Percentiles rank a stretch among this genome's conserved stretches.
Evolutionary conservation across 2,888 invertebrate genomes (phyloP).

Genomic region (Monopis laevigella): DNA sequence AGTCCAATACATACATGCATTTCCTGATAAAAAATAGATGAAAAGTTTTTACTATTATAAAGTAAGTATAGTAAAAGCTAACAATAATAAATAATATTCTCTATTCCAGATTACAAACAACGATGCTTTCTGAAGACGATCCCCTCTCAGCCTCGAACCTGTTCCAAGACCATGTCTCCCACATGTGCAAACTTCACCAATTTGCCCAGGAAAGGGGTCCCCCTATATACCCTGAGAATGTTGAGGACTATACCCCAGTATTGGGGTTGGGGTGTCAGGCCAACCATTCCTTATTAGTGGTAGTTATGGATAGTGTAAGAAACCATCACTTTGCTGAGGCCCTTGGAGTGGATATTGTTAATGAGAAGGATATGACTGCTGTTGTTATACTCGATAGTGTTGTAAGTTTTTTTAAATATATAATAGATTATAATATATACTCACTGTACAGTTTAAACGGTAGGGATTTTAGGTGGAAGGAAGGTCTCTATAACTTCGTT

Average conservation of each 20-base stretch:
- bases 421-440: constrained; percentile 4
- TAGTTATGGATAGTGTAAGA: constrained; percentile 78
- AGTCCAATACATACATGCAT: too few species aligned
- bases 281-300: constrained; percentile 44
- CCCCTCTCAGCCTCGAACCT: constrained; percentile 63
- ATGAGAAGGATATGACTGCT: constrained; percentile 69
- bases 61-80: too few species aligned
- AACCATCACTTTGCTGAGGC: constrained; percentile 80
- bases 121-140: constrained; percentile 58
- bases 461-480: too few species aligned
- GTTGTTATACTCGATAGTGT: constrained; percentile 76
- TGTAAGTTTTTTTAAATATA: constrained; percentile 42
- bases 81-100: neutral
- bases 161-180: constrained; percentile 40
- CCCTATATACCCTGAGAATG: constrained; percentile 34
- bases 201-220: constrained; percentile 47
- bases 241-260: too few species aligned
- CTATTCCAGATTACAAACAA: constrained; percentile 42
- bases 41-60: too few species aligned
- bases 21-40: too few species aligned
- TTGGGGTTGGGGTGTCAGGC: constrained; percentile 55
- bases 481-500: too few species aligned
- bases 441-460: too few species aligned
- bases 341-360: constrained; percentile 74
- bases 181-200: constrained; percentile 43